Evolutionary conservation across 2,797 vertebrate species (phyloP), one percentile per base, ranked within the genome.

Genomic region (Heterohyrax brucei): DNA sequence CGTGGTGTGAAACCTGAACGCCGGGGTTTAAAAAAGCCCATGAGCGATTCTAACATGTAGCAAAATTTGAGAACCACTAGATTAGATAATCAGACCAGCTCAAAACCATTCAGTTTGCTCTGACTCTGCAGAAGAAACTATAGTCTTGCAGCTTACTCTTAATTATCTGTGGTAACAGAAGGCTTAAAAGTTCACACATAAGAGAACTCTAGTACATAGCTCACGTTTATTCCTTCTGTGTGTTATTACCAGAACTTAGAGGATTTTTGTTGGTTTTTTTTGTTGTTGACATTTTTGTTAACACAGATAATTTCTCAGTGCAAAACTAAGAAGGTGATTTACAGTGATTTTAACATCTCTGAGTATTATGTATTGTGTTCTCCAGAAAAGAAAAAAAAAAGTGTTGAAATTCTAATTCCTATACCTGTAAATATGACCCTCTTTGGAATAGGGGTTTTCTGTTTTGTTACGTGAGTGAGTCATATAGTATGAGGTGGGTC

Each of bases 241-340:
- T 81, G 18, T 64, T 91, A 70, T 72, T 61, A 80, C 9, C 30
- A 79, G 73, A 81, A 86, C 7, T 39, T 95, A 62, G 28, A 4
- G 9, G 13, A 70, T 28, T 86, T 59, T 33, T 72, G 61, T 64
- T 73, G 33, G 33, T 78, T 24, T 73, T 61, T 64, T 80, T 30
- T 46, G 86, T 89, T 94, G 53, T n/a, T 93, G 61, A 79, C 44
- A 90, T 94, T 94, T 94, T 90, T 75, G 62, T 78, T 75, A 91
- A 75, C 56, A 24, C 46, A 87, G 68, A 93, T 14, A 70, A 73
- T 87, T 88, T 53, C 61, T 96, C n/a, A 46, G 9, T 44, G 70
- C 92, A 75, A 33, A 89, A 78, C 30, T 64, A 46, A 88, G 33
- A 48, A 39, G 7, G 16, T 73, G 56, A 95, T 92, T 97, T 61